These are phyloP conservation scores for Drosophila monieri DNA, from an alignment of 2,888 invertebrate species.

Conservation along the genomic window DNA sequence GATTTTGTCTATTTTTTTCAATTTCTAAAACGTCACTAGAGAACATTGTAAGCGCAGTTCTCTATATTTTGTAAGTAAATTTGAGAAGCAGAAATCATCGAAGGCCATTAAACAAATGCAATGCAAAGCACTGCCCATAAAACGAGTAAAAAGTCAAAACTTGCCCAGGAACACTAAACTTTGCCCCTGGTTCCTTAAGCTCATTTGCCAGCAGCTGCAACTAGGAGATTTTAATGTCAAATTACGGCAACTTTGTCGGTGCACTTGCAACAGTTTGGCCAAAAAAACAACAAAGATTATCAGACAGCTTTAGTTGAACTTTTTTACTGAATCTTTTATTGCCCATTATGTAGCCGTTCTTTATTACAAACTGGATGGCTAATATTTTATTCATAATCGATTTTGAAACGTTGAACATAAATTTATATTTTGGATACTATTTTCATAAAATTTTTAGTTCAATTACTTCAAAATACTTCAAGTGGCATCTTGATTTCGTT, in stretches of 20 bases:
- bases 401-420: neutral
- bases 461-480: too few relatives aligned
- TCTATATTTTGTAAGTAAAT: constrained; percentile 14
- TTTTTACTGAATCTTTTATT: constrained; percentile 23
- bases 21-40: constrained; percentile 13
- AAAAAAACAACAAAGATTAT: constrained; percentile 17
- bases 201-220: constrained; percentile 23
- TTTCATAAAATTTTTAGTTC: neutral
- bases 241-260: constrained; percentile 46
- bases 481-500: too few relatives aligned
- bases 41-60: constrained; percentile 34
- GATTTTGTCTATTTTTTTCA: too few relatives aligned
- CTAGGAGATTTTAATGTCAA: constrained; percentile 44
- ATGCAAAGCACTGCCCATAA: constrained; percentile 9
- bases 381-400: neutral
- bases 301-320: constrained; percentile 10
- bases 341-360: neutral
- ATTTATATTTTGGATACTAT: neutral
- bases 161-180: constrained; percentile 4
- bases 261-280: constrained; percentile 28
- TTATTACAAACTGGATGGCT: neutral
- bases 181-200: neutral
- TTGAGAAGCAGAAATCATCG: constrained; percentile 32
- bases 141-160: constrained; percentile 16
- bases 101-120: constrained; percentile 39